Evolutionary conservation across 2,113 vertebrate species (phyloP), one percentile per base, ranked within the genome.

Genomic region (Xenopus laevis): DNA sequence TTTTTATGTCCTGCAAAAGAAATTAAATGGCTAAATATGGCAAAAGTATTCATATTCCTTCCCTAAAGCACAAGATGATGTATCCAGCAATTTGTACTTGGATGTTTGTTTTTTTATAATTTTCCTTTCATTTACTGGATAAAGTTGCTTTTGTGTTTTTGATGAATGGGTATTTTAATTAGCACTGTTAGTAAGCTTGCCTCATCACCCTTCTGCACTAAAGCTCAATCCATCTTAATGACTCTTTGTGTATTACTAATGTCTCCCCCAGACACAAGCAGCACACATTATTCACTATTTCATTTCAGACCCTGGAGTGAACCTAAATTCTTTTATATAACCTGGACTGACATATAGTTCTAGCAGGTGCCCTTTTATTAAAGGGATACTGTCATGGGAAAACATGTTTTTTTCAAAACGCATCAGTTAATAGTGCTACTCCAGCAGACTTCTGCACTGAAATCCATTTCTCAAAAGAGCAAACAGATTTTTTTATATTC

Each of bases 31-130:
- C 85, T 82, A 86, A 88, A 86, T 90, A 78, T 92, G 89, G 87
- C 91, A 87, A 89, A 91, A 84, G 76, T 89, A 91, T 92, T 89
- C 92, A 84, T 87, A 84, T 89, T 83, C 82, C 75, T 82, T 74
- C 83, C 88, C 79, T 84, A 83, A 79, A 55, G 77, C 78, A 71
- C 7, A 80, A 80, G 87, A 91, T 87, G 85, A 77, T 81, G 76
- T 91, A 81, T 91, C 90, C 81, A 81, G 86, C 75, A 85, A 84
- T 84, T 83, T 86, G 84, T 84, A 86, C 82, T 84, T 85, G 81
- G 87, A 87, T 87, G 3, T 27, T 27, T 27, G 4, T 87, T 80
- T 79, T 78, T 74, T 84, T 63, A 27, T 66, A 0, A 77, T 71
- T 18, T 60, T 69, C 6, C 45, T 78, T 77, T 44, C 59, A 13